Evolutionary conservation across 2,113 vertebrate genomes (phyloP), one percentile per base, ranked within the genome.

Genomic region (Vombatus ursinus): DNA sequence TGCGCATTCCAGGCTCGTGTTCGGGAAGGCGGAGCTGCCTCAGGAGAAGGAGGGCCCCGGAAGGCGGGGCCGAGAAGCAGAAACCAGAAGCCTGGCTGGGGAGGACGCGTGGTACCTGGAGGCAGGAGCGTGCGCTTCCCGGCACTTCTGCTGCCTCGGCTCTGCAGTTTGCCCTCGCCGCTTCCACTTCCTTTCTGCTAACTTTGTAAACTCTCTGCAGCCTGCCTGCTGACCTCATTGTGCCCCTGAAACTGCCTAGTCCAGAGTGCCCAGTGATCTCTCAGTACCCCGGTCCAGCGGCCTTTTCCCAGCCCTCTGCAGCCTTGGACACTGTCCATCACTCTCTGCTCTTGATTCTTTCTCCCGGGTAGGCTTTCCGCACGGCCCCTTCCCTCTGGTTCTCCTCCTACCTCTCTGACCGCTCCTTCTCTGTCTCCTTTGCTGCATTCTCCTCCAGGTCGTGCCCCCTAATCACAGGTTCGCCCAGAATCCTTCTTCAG

Each of bases 11-110:
- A 2, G 68, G n/a, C 68, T 84, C 68, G 1, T 8, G 61, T 19
- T 44, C 37, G n/a, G 37, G 16, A 44, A 8, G 68, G 68, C 16
- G 68, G 68, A 44, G n/a, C 68, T 77, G 3, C 19, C 12, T 77
- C 14, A 1, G 31, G 0, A 1, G 28, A 12, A 14, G 61, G 14
- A 4, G 7, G 19, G 8, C 49, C 19, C 16, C 53, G 0, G 3
- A 16, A 84, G 25, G 53, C 19, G 44, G 93, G 2, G 53, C 53
- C 8, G 50, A 68, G 57, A 37, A 68, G 12, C 28, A 68, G 54
- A 57, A 68, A 68, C 57, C 28, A 8, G 37, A 84, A 84, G 19
- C 61, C 19, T 19, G 37, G 0, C n/a, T 8, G 37, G 68, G 68
- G 3, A 8, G 7, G 37, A 8, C 1, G 4, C 68, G 68, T 44